Evolutionary conservation across 2,113 vertebrate species (phyloP), one percentile per base, ranked within the genome.

Genomic region (Siniperca knerii): DNA sequence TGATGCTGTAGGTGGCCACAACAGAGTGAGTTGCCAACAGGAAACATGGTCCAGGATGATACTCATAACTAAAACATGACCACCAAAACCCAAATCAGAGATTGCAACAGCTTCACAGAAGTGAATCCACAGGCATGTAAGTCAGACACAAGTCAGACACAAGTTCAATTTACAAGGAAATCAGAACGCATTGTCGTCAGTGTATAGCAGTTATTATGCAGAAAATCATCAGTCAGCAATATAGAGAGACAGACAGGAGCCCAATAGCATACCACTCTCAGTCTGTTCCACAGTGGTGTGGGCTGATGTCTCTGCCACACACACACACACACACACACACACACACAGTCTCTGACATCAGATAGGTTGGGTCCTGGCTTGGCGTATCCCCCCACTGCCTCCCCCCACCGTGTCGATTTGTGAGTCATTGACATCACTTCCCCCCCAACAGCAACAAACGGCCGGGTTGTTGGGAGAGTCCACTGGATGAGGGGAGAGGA

Each of bases 401-500:
- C 69, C 71, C 77, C 72, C 75, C 18, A 21, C 62, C 13, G 52
- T 82, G 77, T 87, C 73, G 64, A 72, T 84, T 67, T 61, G 80
- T 92, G 91, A 93, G 70, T 92, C 89, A 55, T 60, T 89, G 92
- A 95, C 93, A 94, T 96, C 94, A 96, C 92, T 92, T 93, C 91
- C 93, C 78, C 87, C 89, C 89, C 85, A 90, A 90, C 83, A 89
- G 90, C 79, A 94, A 95, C 92, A 95, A 93, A 94, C 46, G 90
- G 29, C 60, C 20, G 83, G 85, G 93, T 95, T 95, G 94, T 95
- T 94, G 87, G 93, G 92, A 93, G 95, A 94, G 92, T 92, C 92
- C 90, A 88, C 77, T 89, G 67, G 79, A 60, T 50, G 78, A 76
- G 81, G 74, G 75, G 67, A 20, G 68, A 25, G 54, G 82, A 37